A percentile compares a stretch with the other conserved stretches of the same genome.
Evolutionary conservation across 2,797 vertebrate species (phyloP).

Genomic region (Atherinosoma microstoma): DNA sequence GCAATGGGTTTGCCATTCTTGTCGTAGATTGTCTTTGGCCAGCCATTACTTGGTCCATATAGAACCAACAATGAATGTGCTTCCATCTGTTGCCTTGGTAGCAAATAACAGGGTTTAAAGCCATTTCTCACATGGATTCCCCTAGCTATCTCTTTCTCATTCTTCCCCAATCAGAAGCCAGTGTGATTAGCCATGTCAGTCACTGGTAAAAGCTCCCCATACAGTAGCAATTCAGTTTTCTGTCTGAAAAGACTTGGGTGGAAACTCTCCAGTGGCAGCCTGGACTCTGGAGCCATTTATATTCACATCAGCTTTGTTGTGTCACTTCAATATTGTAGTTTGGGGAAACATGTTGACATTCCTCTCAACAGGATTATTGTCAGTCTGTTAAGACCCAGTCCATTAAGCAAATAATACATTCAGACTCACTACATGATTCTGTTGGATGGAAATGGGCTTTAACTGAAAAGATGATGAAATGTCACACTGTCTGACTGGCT

Average conservation of each 20-base stretch:
- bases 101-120: conserved; percentile 83
- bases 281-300: conserved; percentile 53
- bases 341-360: conserved; percentile 64
- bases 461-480: conserved; percentile 58
- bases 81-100: conserved; percentile 82
- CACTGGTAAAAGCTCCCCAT: conserved; percentile 58
- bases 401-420: conserved; percentile 57
- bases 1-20: conserved; percentile 23
- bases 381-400: conserved; percentile 51
- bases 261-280: conserved; percentile 43
- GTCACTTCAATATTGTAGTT: conserved; percentile 53
- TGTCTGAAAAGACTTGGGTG: conserved; percentile 54
- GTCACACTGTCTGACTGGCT: conserved; percentile 24
- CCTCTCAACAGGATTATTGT: conserved; percentile 58
- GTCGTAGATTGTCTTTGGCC: conserved; percentile 36
- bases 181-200: conserved; percentile 77
- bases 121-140: conserved; percentile 75
- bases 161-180: conserved; percentile 78
- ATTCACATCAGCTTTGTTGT: conserved; percentile 61
- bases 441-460: conserved; percentile 42
- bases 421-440: conserved; percentile 23
- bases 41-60: conserved; percentile 50
- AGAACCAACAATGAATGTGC: conserved; percentile 64
- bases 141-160: conserved; percentile 70
- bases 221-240: conserved; percentile 31